Percentiles rank a stretch among this genome's conserved stretches.
Conservation (phyloP, 2,113 vertebrate species). For the Panurus biarmicus region DNA sequence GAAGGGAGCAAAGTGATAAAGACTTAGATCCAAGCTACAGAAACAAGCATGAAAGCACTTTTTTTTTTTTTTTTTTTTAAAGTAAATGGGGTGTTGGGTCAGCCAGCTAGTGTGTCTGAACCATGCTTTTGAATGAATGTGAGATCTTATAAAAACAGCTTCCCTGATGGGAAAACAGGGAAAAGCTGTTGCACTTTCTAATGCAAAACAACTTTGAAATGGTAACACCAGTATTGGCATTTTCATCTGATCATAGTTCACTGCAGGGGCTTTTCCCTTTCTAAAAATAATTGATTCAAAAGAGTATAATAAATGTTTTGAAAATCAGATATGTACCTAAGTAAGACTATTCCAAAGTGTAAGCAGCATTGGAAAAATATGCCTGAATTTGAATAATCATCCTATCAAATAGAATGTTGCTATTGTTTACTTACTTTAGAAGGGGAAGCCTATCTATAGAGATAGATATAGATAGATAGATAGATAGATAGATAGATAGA, state of each 20-base stretch:
- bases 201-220: neutral
- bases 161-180: neutral
- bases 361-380: neutral
- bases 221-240: neutral
- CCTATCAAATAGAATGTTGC: neutral
- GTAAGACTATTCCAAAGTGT: neutral
- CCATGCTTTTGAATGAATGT: neutral
- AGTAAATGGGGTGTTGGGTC: neutral
- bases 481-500: neutral
- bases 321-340: neutral
- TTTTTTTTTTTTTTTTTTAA: neutral
- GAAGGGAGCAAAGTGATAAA: slow-evolving; percentile 24
- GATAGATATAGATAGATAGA: too few species aligned
- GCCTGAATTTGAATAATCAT: neutral
- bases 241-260: neutral
- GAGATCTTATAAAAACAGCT: neutral
- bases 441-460: neutral
- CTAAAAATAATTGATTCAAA: neutral
- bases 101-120: neutral
- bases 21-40: neutral
- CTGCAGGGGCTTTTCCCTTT: neutral
- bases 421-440: neutral
- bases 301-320: neutral
- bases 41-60: neutral
- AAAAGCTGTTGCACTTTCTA: neutral